These are phyloP conservation scores for Lophura nycthemera DNA, from an alignment of 2,113 vertebrate species.

Conservation along the genomic window DNA sequence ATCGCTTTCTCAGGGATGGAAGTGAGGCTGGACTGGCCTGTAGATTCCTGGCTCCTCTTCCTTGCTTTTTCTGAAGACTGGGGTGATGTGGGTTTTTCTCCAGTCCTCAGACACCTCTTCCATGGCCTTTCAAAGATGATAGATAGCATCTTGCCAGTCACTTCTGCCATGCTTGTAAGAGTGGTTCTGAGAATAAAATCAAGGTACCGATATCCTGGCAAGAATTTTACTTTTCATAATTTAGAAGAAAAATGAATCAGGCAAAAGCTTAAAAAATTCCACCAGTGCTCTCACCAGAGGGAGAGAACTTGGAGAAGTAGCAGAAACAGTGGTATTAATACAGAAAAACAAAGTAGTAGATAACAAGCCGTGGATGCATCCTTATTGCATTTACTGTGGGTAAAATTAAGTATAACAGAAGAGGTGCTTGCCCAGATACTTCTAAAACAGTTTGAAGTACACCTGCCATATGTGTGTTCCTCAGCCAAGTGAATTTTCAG, in stretches of 20 bases:
- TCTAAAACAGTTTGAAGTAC: background rate
- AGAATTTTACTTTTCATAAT: background rate
- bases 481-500: background rate
- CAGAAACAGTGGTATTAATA: conserved; percentile 5
- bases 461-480: background rate
- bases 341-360: background rate
- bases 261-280: conserved; percentile 12
- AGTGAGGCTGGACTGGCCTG: no score
- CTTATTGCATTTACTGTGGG: background rate
- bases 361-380: background rate
- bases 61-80: no score
- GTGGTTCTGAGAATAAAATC: background rate
- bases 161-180: no score
- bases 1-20: no score
- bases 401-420: background rate
- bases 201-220: background rate
- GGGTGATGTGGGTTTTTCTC: no score
- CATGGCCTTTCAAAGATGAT: no score
- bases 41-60: no score
- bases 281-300: background rate
- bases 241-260: background rate
- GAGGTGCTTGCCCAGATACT: background rate
- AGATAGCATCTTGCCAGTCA: no score
- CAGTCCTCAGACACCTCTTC: no score
- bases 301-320: background rate